Percentiles rank a stretch among this genome's conserved stretches.
Evolutionary conservation across 2,797 vertebrate species (phyloP).

Genomic region (Cyprinella venusta): DNA sequence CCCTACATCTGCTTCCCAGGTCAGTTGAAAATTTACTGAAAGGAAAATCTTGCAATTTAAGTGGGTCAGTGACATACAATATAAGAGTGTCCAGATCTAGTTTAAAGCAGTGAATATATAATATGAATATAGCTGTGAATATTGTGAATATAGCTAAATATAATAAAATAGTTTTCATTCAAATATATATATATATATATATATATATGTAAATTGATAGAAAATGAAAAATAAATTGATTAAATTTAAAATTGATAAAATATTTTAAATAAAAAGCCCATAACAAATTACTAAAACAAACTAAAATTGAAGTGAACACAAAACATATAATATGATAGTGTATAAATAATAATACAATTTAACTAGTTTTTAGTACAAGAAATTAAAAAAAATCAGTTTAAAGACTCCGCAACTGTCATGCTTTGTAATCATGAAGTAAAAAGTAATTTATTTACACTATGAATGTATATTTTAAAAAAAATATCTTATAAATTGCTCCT

Average conservation of each 20-base stretch:
- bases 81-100: neutral
- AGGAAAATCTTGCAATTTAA: neutral
- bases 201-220: neutral
- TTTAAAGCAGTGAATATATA: neutral
- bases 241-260: neutral
- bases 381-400: neutral
- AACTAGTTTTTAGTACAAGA: neutral
- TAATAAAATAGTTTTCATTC: neutral
- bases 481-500: neutral
- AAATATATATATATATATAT: neutral
- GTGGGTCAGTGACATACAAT: neutral
- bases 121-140: too few relatives aligned
- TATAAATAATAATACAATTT: neutral
- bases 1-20: slow-evolving; percentile 70
- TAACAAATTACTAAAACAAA: neutral
- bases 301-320: neutral
- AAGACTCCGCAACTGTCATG: neutral
- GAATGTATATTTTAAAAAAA: neutral
- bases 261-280: neutral
- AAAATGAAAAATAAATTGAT: neutral
- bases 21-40: slow-evolving; percentile 57
- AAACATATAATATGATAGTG: neutral
- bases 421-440: neutral
- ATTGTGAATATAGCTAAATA: too few relatives aligned
- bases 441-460: neutral